A percentile compares a stretch with the other conserved stretches of the same genome.
Evolutionary conservation across 2,113 vertebrate genomes (phyloP).

Genomic region (Carassius gibelio): DNA sequence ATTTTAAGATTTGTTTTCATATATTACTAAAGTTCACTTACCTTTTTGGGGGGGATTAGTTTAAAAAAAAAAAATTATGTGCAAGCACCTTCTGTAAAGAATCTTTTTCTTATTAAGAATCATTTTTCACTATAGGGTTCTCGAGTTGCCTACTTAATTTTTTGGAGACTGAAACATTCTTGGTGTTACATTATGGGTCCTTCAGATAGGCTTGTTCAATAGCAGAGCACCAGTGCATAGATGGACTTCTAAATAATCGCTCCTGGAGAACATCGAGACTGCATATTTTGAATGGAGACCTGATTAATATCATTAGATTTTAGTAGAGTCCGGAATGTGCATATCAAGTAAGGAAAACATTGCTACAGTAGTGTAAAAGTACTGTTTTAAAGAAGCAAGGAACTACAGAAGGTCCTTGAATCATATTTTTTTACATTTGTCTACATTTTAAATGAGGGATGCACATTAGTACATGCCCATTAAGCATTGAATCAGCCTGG

Average conservation of each 20-base stretch:
- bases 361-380: background rate
- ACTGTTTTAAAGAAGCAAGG: background rate
- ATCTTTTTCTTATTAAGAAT: background rate
- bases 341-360: background rate
- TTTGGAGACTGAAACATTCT: background rate
- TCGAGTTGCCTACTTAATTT: background rate
- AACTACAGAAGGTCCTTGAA: background rate
- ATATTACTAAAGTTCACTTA: no score
- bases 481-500: background rate
- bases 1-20: background rate
- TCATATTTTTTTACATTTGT: background rate
- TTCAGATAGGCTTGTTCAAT: background rate
- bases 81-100: background rate
- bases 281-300: background rate
- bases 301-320: background rate
- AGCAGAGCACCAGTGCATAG: no score
- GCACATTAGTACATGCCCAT: background rate
- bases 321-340: background rate
- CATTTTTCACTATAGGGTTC: background rate
- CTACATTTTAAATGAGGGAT: background rate
- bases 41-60: no score
- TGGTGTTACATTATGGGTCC: background rate
- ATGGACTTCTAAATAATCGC: no score
- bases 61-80: background rate
- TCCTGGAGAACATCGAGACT: background rate